Evolutionary conservation across 1,140 invertebrate species (phyloP).

Genomic region (Diuraphis noxia): DNA sequence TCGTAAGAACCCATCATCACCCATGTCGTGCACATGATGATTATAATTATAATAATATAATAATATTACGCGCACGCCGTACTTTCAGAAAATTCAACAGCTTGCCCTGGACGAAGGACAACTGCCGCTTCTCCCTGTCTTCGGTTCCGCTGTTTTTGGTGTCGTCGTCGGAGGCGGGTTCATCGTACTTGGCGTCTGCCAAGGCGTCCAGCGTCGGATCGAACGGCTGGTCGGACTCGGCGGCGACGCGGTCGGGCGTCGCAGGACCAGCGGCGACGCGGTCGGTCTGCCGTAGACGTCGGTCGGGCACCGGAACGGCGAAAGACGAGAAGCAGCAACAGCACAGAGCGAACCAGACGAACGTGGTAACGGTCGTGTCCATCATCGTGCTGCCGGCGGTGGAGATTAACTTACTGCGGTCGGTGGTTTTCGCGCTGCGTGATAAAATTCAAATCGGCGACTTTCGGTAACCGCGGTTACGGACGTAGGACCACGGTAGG

Average conservation of each 20-base stretch:
- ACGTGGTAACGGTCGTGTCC: neutral
- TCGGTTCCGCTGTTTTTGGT: neutral
- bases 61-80: neutral
- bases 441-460: neutral
- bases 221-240: neutral
- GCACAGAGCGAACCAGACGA: neutral
- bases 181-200: neutral
- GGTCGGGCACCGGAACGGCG: neutral
- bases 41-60: neutral
- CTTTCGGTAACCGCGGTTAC: neutral
- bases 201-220: constrained; percentile 7
- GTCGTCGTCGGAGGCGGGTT: neutral
- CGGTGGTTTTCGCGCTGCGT: neutral
- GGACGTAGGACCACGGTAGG: neutral
- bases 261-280: no score
- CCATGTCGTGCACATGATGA: no score
- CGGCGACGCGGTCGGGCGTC: no score
- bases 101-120: constrained; percentile 30
- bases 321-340: neutral
- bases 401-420: neutral
- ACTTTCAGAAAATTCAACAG: constrained; percentile 47
- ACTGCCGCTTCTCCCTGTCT: neutral
- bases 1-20: neutral
- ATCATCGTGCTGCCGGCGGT: neutral
- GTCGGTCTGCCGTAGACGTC: neutral